phyloP scores from a whole-genome alignment of 2,888 invertebrate species.

The Nemotelus pantherinus region DNA sequence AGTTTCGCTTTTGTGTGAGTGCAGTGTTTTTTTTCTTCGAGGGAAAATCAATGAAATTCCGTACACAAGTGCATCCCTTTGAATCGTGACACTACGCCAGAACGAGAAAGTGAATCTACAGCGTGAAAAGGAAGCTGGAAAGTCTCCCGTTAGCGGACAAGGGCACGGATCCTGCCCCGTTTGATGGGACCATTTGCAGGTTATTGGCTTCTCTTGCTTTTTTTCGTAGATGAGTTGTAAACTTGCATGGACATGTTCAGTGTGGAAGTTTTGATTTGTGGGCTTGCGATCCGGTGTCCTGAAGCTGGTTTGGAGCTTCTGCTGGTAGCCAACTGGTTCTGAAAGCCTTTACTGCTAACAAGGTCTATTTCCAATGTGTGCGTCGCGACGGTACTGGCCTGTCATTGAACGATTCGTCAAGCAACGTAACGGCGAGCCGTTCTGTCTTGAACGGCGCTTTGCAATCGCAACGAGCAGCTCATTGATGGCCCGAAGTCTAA shows the following conservation, averaged over 20 bases:
- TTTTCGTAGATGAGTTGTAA: not conserved
- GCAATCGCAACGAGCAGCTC: not conserved
- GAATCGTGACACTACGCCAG: slow-evolving; percentile 42
- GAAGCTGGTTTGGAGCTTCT: not conserved
- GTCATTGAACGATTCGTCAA: too few relatives aligned
- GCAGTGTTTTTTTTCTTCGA: slow-evolving; percentile 33
- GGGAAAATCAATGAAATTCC: slow-evolving; percentile 50
- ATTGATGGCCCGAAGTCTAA: not conserved
- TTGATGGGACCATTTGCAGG: slow-evolving; percentile 9
- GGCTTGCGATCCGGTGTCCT: too few relatives aligned
- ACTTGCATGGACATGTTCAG: too few relatives aligned
- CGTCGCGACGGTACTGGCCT: too few relatives aligned
- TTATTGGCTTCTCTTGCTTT: slow-evolving; percentile 3
- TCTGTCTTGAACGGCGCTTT: too few relatives aligned
- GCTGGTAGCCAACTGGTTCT: not conserved
- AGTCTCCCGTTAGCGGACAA: slow-evolving; percentile 31
- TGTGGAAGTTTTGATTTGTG: too few relatives aligned
- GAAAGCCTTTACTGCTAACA: too few relatives aligned
- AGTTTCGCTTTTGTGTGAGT: slow-evolving; percentile 18
- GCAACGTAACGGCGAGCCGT: too few relatives aligned
- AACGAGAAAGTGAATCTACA: slow-evolving; percentile 37
- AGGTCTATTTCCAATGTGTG: too few relatives aligned
- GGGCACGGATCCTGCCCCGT: not conserved
- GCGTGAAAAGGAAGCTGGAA: slow-evolving; percentile 31
- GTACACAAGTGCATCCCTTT: slow-evolving; percentile 48